Conservation (phyloP, 2,888 invertebrate genomes). For the Epinotia ramella region DNA sequence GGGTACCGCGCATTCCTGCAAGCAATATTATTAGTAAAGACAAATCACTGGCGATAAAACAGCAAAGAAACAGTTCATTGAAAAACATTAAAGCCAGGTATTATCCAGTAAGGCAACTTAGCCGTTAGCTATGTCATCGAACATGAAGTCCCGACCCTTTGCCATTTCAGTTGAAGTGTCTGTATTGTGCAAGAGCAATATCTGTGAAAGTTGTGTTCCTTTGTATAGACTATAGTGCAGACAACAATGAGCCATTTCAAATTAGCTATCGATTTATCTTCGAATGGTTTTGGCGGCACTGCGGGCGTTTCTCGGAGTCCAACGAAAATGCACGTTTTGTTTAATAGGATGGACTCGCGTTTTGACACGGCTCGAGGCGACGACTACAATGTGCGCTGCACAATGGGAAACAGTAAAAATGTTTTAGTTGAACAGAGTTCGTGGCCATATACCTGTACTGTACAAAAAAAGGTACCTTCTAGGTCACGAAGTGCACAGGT, state of each 20-base stretch:
- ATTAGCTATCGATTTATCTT: slow-evolving; percentile 83
- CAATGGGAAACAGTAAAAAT: slow-evolving; percentile 15
- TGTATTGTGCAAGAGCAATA: slow-evolving; percentile 71
- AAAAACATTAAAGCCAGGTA: not conserved
- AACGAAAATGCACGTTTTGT: slow-evolving; percentile 49
- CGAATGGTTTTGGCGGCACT: slow-evolving; percentile 72
- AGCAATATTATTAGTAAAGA: not conserved
- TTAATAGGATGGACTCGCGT: slow-evolving; percentile 29
- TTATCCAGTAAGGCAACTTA: slow-evolving; percentile 11
- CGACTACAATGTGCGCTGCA: slow-evolving; percentile 16
- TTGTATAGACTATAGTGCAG: slow-evolving; percentile 69
- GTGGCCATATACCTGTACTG: not conserved
- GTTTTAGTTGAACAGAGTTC: not conserved
- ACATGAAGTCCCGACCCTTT: slow-evolving; percentile 51
- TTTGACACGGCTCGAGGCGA: slow-evolving; percentile 23
- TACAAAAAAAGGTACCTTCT: too few species aligned
- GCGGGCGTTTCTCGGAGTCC: slow-evolving; percentile 59
- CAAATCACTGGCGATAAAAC: slow-evolving; percentile 7
- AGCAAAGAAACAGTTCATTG: slow-evolving; percentile 1
- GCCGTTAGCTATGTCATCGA: slow-evolving; percentile 21
- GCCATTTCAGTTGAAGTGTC: slow-evolving; percentile 54
- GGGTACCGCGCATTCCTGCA: not conserved
- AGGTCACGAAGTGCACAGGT: too few species aligned
- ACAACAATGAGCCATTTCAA: slow-evolving; percentile 82
- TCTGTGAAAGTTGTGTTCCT: slow-evolving; percentile 78